Evolutionary conservation across 2,888 invertebrate genomes (phyloP), one percentile per base, ranked within the genome.

Genomic region (Drosophila ustulata): DNA sequence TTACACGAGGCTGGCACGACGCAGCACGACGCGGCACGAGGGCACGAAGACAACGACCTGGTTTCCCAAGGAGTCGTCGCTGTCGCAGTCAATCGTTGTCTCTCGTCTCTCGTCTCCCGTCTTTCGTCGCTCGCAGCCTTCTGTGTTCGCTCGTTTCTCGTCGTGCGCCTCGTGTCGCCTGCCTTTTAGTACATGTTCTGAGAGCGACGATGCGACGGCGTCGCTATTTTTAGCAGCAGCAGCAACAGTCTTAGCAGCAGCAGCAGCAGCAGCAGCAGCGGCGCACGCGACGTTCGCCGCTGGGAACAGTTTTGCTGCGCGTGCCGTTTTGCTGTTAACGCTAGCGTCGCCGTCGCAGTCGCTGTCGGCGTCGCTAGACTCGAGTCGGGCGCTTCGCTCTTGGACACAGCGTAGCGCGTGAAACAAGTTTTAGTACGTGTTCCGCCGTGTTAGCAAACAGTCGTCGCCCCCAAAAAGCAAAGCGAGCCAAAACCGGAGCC

Each of bases 371-470:
- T 56, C 52, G 71, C 56, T 32, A 55, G 41, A 25, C 46, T 28
- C 59, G n/a, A 13, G 43, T 9, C 37, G 39, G 7, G 18, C 26
- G 65, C 28, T 41, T 30, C 74, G 82, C 65, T 65, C 70, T 75
- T 78, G 71, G 71, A 65, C 64, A 55, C 65, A 73, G 69, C 75
- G 53, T 50, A 59, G 66, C 83, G 82, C 66, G 55, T 79, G 76
- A 85, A 91, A 91, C 90, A 89, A 90, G 89, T 91, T 91, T 91
- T 91, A 92, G 91, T 92, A 91, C 92, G 91, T 91, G 90, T 91
- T 91, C 91, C 91, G 91, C 90, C 91, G 91, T 90, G 91, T 90
- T 85, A 90, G 92, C 89, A 91, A 90, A 87, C 92, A 91, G 91
- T 91, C 92, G 87, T 74, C 62, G 66, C 56, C 52, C 34, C 52